These are phyloP conservation scores for Chydorus sphaericus DNA, from an alignment of 2,888 invertebrate species.

Conservation along the genomic window DNA sequence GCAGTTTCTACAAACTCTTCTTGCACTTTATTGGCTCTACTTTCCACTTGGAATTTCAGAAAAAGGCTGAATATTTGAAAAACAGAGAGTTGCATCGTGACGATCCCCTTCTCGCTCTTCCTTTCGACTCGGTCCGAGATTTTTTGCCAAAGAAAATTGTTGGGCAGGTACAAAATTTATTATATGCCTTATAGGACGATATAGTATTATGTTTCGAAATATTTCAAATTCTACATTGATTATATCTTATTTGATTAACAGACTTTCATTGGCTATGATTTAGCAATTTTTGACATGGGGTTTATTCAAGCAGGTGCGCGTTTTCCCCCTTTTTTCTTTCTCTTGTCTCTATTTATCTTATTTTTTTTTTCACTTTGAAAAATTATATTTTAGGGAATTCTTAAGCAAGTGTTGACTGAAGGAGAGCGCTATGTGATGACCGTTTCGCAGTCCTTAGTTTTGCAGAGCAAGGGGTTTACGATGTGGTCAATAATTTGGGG, in stretches of 20 bases:
- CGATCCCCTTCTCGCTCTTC: slow-evolving; percentile 38
- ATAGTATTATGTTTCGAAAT: too few species aligned
- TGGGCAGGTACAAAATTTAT: too few species aligned
- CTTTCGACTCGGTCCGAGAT: slow-evolving; percentile 53
- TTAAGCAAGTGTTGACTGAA: slow-evolving; percentile 93
- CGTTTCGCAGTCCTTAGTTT: slow-evolving; percentile 81
- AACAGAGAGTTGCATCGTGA: slow-evolving; percentile 9
- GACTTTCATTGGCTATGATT: slow-evolving; percentile 5
- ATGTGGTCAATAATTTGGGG: slow-evolving; percentile 93
- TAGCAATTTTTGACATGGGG: slow-evolving; percentile 15
- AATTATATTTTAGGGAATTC: too few species aligned
- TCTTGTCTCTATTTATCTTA: slow-evolving; percentile 9
- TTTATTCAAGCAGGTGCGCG: slow-evolving; percentile 14
- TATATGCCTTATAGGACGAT: too few species aligned
- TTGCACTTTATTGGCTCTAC: slow-evolving; percentile 18
- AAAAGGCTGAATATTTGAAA: slow-evolving; percentile 42
- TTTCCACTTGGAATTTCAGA: slow-evolving; percentile 19
- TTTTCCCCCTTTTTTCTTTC: too few species aligned
- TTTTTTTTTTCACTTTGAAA: slow-evolving; percentile 21
- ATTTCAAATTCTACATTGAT: too few species aligned
- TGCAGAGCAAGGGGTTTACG: slow-evolving; percentile 91
- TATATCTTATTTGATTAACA: background rate
- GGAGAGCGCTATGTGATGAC: slow-evolving; percentile 99
- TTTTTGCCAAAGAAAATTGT: slow-evolving; percentile 51
- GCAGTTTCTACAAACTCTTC: slow-evolving; percentile 18